phyloP scores from a whole-genome alignment of 2,113 vertebrate species.

The Formicarius rufipectus region DNA sequence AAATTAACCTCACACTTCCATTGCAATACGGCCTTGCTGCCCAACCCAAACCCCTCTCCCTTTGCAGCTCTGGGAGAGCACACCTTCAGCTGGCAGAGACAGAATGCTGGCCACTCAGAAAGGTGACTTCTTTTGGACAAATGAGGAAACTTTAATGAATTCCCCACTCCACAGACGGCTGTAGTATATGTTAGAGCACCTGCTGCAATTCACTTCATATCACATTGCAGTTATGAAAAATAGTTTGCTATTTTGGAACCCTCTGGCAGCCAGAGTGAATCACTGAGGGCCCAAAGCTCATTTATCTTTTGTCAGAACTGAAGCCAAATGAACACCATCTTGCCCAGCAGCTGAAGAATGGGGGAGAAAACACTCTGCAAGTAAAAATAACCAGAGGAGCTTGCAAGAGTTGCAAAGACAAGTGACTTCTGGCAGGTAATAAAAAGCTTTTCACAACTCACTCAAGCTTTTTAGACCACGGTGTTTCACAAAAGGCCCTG shows the following conservation, averaged over 20 bases:
- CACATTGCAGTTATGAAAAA: conserved; percentile 98
- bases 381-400: conserved; percentile 91
- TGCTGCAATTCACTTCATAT: conserved; percentile 92
- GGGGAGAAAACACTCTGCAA: conserved; percentile 79
- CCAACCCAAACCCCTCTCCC: not conserved
- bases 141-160: conserved; percentile 84
- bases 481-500: not conserved
- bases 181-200: conserved; percentile 88
- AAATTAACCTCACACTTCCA: not conserved
- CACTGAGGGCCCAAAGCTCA: conserved; percentile 95
- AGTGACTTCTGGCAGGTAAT: conserved; percentile 84
- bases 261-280: conserved; percentile 96
- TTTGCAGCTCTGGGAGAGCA: not conserved
- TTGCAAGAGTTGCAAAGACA: conserved; percentile 82
- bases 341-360: conserved; percentile 94
- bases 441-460: conserved; percentile 76
- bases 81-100: conserved; percentile 58
- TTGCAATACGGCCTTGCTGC: not conserved
- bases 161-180: conserved; percentile 78
- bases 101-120: conserved; percentile 51
- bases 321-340: conserved; percentile 97
- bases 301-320: conserved; percentile 99
- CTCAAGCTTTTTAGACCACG: conserved; percentile 1
- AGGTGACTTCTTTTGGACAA: conserved; percentile 76
- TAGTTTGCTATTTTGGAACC: conserved; percentile 99